Evolutionary conservation across 2,113 vertebrate species (phyloP).

Genomic region (Probosciger aterrimus): DNA sequence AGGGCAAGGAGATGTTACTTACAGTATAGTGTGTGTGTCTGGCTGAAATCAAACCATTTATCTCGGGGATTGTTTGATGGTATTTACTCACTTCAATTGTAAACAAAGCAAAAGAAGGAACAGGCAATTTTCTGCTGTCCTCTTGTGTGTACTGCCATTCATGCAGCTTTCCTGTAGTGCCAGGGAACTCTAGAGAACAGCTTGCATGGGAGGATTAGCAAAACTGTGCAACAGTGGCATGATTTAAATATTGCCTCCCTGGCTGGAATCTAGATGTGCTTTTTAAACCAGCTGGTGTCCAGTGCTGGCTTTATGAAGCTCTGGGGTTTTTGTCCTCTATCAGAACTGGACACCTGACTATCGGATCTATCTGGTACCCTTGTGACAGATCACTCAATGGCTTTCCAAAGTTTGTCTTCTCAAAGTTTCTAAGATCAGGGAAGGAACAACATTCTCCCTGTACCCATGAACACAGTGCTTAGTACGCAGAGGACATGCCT

Average conservation of each 20-base stretch:
- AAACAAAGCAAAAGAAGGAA: not conserved
- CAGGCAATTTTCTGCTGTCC: not conserved
- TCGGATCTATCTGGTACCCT: too few species aligned
- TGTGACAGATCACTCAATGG: not conserved
- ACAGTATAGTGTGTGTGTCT: not conserved
- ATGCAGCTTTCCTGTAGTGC: not conserved
- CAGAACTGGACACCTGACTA: not conserved
- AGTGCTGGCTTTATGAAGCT: not conserved
- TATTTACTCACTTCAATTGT: not conserved
- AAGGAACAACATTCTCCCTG: not conserved
- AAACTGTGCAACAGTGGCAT: not conserved
- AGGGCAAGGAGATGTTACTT: not conserved
- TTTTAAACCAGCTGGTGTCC: not conserved
- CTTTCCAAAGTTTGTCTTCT: not conserved
- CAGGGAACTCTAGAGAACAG: not conserved
- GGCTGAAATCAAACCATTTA: not conserved
- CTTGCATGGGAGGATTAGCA: not conserved
- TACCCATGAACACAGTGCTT: rapidly evolving
- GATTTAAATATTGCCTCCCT: not conserved
- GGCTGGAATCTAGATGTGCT: not conserved
- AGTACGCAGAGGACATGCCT: rapidly evolving
- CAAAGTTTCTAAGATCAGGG: not conserved
- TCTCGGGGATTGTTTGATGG: not conserved
- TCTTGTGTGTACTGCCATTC: not conserved
- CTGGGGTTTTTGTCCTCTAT: not conserved